Conservation (phyloP, 2,797 vertebrate genomes). For the Halcyon leucocephala region DNA sequence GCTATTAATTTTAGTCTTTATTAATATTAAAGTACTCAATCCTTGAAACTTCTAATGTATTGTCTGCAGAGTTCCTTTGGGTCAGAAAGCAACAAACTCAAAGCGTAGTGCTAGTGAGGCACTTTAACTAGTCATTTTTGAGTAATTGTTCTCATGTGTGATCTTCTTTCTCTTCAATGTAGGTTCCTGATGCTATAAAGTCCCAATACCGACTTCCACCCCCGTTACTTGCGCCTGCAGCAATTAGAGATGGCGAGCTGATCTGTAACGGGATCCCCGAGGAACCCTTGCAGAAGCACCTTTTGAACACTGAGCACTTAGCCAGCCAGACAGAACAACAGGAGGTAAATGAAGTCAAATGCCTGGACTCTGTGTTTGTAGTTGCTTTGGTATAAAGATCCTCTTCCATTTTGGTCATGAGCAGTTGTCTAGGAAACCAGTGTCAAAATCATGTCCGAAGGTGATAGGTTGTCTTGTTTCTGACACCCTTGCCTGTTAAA, state of each 20-base stretch:
- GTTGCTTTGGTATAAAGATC: conserved; percentile 46
- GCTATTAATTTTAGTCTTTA: conserved; percentile 26
- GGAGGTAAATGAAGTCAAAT: conserved; percentile 86
- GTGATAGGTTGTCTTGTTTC: conserved; percentile 41
- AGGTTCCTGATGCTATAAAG: conserved; percentile 98
- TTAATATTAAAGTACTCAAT: background rate
- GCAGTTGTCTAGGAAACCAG: conserved; percentile 59
- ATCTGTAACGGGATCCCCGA: conserved; percentile 91
- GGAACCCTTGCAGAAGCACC: conserved; percentile 82
- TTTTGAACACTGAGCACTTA: conserved; percentile 87
- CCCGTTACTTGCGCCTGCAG: conserved; percentile 86
- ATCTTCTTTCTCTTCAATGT: conserved; percentile 36
- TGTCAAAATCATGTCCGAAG: background rate
- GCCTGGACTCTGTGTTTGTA: background rate
- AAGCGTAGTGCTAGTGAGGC: background rate
- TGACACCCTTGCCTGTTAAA: conserved; percentile 28
- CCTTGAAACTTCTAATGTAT: background rate
- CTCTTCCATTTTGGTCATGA: conserved; percentile 27
- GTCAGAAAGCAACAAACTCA: background rate
- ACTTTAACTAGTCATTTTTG: conserved; percentile 37
- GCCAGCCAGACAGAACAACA: conserved; percentile 93
- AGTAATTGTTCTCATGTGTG: conserved; percentile 56
- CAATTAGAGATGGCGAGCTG: conserved; percentile 92
- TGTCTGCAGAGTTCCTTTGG: conserved; percentile 31
- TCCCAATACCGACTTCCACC: conserved; percentile 95